These are phyloP conservation scores for Sebastes iracundus DNA, from an alignment of 2,797 vertebrate species.

Conservation along the genomic window DNA sequence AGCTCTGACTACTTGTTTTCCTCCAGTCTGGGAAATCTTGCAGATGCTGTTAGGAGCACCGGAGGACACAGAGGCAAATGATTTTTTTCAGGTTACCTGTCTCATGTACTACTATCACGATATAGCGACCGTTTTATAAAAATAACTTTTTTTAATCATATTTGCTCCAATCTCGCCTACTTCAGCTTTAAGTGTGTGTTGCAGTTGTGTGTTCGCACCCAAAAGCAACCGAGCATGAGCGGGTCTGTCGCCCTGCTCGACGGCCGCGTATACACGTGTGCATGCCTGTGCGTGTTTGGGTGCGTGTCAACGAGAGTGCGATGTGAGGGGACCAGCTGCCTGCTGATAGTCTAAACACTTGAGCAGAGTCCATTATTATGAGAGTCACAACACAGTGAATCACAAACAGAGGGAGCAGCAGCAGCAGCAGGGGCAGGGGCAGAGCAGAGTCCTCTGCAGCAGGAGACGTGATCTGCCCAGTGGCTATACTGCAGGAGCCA, in stretches of 20 bases:
- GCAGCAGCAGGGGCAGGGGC: not conserved
- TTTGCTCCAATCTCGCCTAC: too few species aligned
- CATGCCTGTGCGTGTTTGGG: conserved; percentile 24
- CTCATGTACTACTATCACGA: too few species aligned
- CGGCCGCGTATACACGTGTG: not conserved
- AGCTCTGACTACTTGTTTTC: too few species aligned
- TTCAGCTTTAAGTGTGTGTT: not conserved
- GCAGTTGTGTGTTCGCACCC: conserved; percentile 15
- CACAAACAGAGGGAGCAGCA: conserved; percentile 39
- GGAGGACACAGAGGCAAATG: too few species aligned
- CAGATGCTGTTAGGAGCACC: too few species aligned
- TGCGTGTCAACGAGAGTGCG: conserved; percentile 37
- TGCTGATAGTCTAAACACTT: conserved; percentile 73
- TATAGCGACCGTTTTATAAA: too few species aligned
- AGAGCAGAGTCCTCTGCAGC: conserved; percentile 33
- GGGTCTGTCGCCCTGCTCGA: conserved; percentile 1
- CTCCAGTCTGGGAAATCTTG: too few species aligned
- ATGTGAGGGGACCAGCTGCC: conserved; percentile 54
- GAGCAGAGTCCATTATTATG: conserved; percentile 62
- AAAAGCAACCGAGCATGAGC: conserved; percentile 21
- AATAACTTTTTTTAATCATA: too few species aligned
- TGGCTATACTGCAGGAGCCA: conserved; percentile 29
- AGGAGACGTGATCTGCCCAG: conserved; percentile 41
- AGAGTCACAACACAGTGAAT: conserved; percentile 69
- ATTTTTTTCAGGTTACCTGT: too few species aligned